phyloP scores from a whole-genome alignment of 2,888 invertebrate species.

The Harmothoe impar region DNA sequence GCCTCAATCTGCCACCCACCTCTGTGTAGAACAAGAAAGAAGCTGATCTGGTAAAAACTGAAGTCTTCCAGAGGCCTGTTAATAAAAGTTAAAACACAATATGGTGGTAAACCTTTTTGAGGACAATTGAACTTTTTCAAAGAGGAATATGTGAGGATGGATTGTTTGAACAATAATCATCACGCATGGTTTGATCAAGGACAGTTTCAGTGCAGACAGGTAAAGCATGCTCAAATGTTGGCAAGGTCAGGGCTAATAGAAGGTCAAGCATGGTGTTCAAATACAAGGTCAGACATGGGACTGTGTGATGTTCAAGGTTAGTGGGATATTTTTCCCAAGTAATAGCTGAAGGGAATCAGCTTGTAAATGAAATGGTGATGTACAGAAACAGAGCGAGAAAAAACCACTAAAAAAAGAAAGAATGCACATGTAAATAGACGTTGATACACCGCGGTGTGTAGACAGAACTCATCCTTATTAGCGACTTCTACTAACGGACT shows the following conservation, averaged over 20 bases:
- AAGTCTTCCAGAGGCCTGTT: no score
- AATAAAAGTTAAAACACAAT: no score
- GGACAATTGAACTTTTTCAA: no score
- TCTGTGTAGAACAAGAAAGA: no score
- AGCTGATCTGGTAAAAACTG: no score
- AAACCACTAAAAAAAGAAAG: neutral
- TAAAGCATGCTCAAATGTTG: no score
- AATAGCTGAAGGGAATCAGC: neutral
- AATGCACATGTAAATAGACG: constrained; percentile 29
- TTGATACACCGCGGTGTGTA: constrained; percentile 45
- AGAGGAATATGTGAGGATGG: no score
- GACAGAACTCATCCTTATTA: constrained; percentile 24
- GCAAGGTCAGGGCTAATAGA: neutral
- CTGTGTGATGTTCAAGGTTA: constrained; percentile 36
- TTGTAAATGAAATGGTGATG: constrained; percentile 46
- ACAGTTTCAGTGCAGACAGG: no score
- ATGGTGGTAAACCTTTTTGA: no score
- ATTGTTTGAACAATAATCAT: no score
- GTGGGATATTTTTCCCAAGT: neutral
- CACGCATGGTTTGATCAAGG: no score
- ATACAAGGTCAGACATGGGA: neutral
- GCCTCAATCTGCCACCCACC: no score
- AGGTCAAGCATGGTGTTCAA: neutral
- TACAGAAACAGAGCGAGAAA: neutral
- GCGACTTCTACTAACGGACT: constrained; percentile 23